These are phyloP conservation scores for Diceros bicornis DNA, from an alignment of 2,797 vertebrate species.

Conservation along the genomic window DNA sequence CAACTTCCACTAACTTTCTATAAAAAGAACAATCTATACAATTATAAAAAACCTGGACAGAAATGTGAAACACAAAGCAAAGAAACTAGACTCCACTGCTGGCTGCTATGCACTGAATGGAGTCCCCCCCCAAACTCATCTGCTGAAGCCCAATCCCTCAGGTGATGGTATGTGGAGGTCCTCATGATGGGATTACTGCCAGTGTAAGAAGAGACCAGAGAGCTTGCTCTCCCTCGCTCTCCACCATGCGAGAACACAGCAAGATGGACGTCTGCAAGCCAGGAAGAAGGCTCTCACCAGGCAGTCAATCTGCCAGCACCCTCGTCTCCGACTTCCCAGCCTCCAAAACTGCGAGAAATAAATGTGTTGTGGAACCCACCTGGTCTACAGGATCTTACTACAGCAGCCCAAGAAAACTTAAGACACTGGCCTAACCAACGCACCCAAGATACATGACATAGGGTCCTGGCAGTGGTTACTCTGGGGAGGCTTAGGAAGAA, in stretches of 20 bases:
- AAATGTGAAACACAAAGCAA: conserved; percentile 50
- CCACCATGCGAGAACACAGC: not conserved
- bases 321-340: not conserved
- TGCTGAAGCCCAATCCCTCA: not conserved
- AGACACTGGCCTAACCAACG: not conserved
- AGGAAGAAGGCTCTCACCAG: not conserved
- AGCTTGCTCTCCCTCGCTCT: not conserved
- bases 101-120: not conserved
- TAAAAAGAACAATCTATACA: conserved; percentile 41
- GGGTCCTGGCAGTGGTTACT: not conserved
- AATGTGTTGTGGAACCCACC: not conserved
- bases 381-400: not conserved
- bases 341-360: not conserved
- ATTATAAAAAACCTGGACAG: conserved; percentile 6
- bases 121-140: not conserved
- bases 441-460: not conserved
- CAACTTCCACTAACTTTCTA: conserved; percentile 53
- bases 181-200: not conserved
- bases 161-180: not conserved
- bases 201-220: not conserved
- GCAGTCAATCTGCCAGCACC: not conserved
- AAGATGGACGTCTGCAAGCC: not conserved
- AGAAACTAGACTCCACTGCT: not conserved
- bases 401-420: not conserved
- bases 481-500: not conserved